Evolutionary conservation across 2,113 vertebrate genomes (phyloP), one percentile per base, ranked within the genome.

Genomic region (Acinonyx jubatus): DNA sequence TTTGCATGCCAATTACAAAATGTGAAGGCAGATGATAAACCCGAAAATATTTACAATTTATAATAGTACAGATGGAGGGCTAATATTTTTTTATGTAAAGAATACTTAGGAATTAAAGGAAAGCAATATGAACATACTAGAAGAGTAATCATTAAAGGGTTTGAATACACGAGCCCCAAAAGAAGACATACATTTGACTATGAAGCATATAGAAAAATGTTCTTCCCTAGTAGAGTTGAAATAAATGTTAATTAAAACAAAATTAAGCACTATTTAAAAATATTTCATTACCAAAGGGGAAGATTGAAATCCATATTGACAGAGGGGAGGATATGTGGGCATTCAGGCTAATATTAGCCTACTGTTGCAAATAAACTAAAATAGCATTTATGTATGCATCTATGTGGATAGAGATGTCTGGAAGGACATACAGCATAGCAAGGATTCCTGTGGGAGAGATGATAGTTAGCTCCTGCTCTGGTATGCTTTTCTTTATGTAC

Each of bases 321-420:
- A 66, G 31, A 81, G 4, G 18, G 45, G 18, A 76, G 50, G 29
- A 88, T 41, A 78, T 55, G 13, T 69, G 55, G 15, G 29, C 38
- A 78, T n/a, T 83, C 3, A 74, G 9, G 9, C 6, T 69, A 82
- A 52, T 50, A 74, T 66, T 69, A 85, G 9, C 10, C 41, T 91
- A 76, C 7, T 61, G 83, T 76, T 92, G 11, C 87, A 95, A 63
- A 29, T 89, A 84, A 84, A 82, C 25, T 45, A 90, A 91, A 86
- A 69, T 45, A 76, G 76, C 79, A 89, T 36, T 38, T 79, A 31
- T 63, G 10, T 21, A 55, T 91, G 15, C 7, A 63, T 79, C 25
- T 69, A 52, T 63, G 36, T 90, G 27, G n/a, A n/a, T 57, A 71
- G 33, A 73, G 50, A 78, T 65, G 7, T 69, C 29, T 96, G 11